Evolutionary conservation across 2,888 invertebrate species (phyloP).

Genomic region (Drosophila incognita): DNA sequence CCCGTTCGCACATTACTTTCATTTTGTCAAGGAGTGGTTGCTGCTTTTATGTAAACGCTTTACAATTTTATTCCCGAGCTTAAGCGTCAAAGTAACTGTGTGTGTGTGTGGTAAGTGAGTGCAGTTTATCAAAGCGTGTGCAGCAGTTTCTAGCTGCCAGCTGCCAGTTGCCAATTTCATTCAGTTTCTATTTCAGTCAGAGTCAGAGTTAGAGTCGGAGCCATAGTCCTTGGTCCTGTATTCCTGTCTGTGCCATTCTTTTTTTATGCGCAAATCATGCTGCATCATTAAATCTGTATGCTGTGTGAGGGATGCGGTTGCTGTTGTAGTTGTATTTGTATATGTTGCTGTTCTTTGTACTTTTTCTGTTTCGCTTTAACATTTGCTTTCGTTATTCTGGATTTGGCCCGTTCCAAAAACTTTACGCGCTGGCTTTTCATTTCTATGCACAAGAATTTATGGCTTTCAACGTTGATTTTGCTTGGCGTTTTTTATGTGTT

Average conservation of each 20-base stretch:
- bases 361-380: constrained; percentile 57
- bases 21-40: constrained; percentile 30
- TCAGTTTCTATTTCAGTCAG: constrained; percentile 49
- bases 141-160: constrained; percentile 49
- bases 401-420: constrained; percentile 2
- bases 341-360: background rate
- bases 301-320: constrained; percentile 51
- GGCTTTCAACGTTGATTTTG: constrained; percentile 78
- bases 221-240: constrained; percentile 12
- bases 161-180: constrained; percentile 46
- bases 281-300: constrained; percentile 79
- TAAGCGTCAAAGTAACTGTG: constrained; percentile 24
- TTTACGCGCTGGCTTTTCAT: constrained; percentile 53
- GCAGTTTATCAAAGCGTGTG: constrained; percentile 72
- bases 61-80: constrained; percentile 61
- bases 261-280: constrained; percentile 80
- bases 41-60: constrained; percentile 43
- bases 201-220: background rate
- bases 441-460: constrained; percentile 69
- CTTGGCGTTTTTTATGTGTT: constrained; percentile 79
- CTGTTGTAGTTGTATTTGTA: constrained; percentile 16
- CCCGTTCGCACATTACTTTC: constrained; percentile 55
- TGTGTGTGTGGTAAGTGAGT: constrained; percentile 25
- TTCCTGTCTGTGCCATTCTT: constrained; percentile 49
- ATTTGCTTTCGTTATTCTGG: constrained; percentile 68